A percentile compares a stretch with the other conserved stretches of the same genome.
These are phyloP conservation scores for Formicarius rufipectus DNA, from an alignment of 2,113 vertebrate genomes.

Conservation along the genomic window DNA sequence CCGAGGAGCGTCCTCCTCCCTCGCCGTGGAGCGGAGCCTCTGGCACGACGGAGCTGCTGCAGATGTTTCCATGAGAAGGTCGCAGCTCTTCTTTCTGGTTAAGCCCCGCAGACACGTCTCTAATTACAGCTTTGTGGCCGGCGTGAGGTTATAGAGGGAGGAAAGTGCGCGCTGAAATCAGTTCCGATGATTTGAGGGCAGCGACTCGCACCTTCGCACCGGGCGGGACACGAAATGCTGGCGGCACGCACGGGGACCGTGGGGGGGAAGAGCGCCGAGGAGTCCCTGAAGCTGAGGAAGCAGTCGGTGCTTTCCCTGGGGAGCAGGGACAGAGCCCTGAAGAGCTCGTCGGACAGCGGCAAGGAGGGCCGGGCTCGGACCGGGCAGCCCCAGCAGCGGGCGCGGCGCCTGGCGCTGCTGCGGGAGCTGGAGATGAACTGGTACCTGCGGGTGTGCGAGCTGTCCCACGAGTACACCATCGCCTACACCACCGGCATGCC, in stretches of 20 bases:
- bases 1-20: accelerated
- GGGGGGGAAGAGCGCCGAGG: constrained; percentile 72
- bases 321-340: constrained; percentile 68
- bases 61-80: constrained; percentile 70
- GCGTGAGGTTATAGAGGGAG: constrained; percentile 80
- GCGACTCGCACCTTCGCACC: not conserved
- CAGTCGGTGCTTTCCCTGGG: constrained; percentile 80
- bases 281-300: constrained; percentile 75
- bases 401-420: constrained; percentile 78
- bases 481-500: constrained; percentile 86
- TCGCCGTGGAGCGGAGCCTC: not conserved
- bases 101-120: constrained; percentile 73
- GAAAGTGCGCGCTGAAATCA: constrained; percentile 41
- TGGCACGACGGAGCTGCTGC: not conserved
- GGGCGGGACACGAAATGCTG: constrained; percentile 74
- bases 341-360: constrained; percentile 75
- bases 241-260: constrained; percentile 83
- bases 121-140: constrained; percentile 81
- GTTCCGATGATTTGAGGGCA: constrained; percentile 47
- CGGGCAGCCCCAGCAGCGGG: constrained; percentile 54
- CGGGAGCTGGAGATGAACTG: constrained; percentile 90
- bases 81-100: constrained; percentile 65
- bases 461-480: constrained; percentile 83
- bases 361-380: constrained; percentile 69
- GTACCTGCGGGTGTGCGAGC: constrained; percentile 86